These are phyloP conservation scores for Poicephalus gulielmi DNA, from an alignment of 2,113 vertebrate species.

Conservation along the genomic window DNA sequence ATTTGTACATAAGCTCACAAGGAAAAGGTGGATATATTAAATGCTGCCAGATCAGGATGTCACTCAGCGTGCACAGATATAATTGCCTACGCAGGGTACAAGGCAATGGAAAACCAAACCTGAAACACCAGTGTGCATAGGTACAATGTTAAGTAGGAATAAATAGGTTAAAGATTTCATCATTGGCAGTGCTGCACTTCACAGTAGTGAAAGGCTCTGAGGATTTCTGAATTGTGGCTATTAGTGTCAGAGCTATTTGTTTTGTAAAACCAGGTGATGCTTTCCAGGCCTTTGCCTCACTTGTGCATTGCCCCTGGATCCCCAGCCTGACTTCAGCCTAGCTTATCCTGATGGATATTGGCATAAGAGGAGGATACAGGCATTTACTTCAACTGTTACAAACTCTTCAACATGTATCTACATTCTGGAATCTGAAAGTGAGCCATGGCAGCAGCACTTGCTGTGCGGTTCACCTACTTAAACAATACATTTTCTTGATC, in stretches of 20 bases:
- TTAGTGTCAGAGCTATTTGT: fast-evolving
- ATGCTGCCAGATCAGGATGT: not conserved
- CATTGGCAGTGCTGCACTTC: not conserved
- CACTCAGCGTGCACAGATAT: not conserved
- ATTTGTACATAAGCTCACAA: not conserved
- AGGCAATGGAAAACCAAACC: not conserved
- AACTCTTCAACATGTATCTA: not conserved
- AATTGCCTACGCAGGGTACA: fast-evolving
- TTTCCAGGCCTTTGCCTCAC: not conserved
- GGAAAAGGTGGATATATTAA: not conserved
- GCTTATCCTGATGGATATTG: not conserved
- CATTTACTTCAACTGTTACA: not conserved
- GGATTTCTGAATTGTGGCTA: not conserved
- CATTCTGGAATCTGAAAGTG: not conserved
- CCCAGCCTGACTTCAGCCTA: not conserved
- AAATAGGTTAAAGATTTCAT: not conserved
- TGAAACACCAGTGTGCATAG: not conserved
- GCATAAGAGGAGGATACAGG: not conserved
- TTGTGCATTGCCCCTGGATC: not conserved
- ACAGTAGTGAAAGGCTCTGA: fast-evolving
- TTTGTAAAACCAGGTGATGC: not conserved
- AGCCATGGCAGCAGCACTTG: not conserved
- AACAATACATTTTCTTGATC: not conserved
- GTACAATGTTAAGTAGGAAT: not conserved
- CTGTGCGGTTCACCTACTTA: not conserved